Base-by-base conservation (phyloP, 2,888 invertebrate genomes). In the Panopea generosa region DNA sequence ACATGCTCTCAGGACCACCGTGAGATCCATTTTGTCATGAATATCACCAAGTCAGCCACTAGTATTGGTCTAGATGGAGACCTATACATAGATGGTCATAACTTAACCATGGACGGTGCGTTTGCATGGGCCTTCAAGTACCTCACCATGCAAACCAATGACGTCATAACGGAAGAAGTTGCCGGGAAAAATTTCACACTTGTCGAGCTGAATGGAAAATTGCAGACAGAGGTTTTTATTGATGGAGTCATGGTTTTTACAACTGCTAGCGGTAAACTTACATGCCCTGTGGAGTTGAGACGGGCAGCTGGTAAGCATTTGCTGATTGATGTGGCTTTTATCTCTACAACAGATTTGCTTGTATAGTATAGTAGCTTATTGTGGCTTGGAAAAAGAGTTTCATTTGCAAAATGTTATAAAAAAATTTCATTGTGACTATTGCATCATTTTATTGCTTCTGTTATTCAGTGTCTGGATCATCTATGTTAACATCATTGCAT, bases 131-230 rank as follows among this genome's bases (percentile, higher is more conserved):
- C 22, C 14, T 60, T 47, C 20, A 55, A 61, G 29, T 24, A 57
- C n/a, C 56, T 76, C 2, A 56, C 76, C 11, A 43, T 76, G 18
- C 76, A 76, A 52, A 60, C 47, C 18, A 50, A 59, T 27, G 38
- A 47, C 27, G 14, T 70, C 7, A 56, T 77, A 4, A 4, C 43
- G 1, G 38, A 59, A 14, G 52, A 45, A 6, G 67, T 81, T 38
- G 57, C 45, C 29, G 75, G 72, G n/a, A 55, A 57, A n/a, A 77
- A 81, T 47, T 75, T 77, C 45, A 59, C 75, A 6, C 52, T 65
- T 4, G 56, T 81, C 16, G 81, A 71, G 40, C 45, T 81, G 18
- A 76, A 81, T 50, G 68, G 74, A 18, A 33, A 24, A 16, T 45
- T 74, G 9, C 33, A 22, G 7, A 66, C 53, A 18, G 65, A 69